phyloP scores from a whole-genome alignment of 2,888 invertebrate genomes.

The Drosophila nr. fundita region DNA sequence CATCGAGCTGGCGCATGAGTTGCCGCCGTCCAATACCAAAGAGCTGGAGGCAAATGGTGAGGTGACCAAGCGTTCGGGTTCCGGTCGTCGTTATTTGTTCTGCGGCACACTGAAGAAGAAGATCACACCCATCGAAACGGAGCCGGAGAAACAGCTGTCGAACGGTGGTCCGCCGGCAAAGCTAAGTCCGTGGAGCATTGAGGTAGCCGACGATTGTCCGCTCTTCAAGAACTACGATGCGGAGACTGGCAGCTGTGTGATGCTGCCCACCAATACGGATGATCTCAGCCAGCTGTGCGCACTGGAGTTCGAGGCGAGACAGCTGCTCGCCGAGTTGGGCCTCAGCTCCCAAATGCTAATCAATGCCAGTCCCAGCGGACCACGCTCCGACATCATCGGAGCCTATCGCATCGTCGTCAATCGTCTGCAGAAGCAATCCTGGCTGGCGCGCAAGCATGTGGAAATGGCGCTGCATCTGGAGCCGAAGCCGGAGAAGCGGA shows the following conservation, averaged over 20 bases:
- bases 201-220: conserved; percentile 78
- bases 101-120: conserved; percentile 84
- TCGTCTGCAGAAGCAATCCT: conserved; percentile 85
- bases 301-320: conserved; percentile 86
- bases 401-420: conserved; percentile 90
- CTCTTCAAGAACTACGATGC: conserved; percentile 84
- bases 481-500: conserved; percentile 82
- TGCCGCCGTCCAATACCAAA: conserved; percentile 24
- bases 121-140: conserved; percentile 84
- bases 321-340: conserved; percentile 87
- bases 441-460: conserved; percentile 83
- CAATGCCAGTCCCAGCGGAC: conserved; percentile 86
- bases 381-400: conserved; percentile 88
- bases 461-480: conserved; percentile 83
- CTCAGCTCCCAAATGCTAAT: conserved; percentile 87
- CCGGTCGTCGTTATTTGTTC: conserved; percentile 79
- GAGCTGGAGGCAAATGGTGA: conserved; percentile 67
- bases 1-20: conserved; percentile 73
- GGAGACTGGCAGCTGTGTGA: conserved; percentile 85
- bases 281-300: conserved; percentile 83
- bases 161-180: conserved; percentile 70
- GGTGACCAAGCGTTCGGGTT: conserved; percentile 59
- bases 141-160: conserved; percentile 77
- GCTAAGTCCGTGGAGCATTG: conserved; percentile 78
- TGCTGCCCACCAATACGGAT: conserved; percentile 84